A percentile compares a stretch with the other conserved stretches of the same genome.
Evolutionary conservation across 2,113 vertebrate genomes (phyloP).

Genomic region (Dissostichus mawsoni): DNA sequence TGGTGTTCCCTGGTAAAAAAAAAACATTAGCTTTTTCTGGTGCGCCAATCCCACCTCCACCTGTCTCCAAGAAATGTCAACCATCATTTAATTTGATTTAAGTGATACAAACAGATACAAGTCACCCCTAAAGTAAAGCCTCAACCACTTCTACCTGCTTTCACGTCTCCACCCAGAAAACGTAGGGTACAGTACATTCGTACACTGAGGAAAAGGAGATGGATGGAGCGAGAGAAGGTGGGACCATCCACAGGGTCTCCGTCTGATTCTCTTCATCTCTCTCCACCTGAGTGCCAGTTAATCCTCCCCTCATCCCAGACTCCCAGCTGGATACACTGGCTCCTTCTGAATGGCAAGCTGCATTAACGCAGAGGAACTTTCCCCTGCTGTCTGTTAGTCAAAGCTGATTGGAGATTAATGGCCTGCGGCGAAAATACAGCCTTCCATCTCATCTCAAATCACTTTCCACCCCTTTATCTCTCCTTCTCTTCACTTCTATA

Average conservation of each 20-base stretch:
- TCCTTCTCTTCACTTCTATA: slow-evolving; percentile 63
- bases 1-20: too few species aligned
- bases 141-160: slow-evolving; percentile 16
- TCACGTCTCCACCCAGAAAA: slow-evolving; percentile 28
- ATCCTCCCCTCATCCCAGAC: slow-evolving; percentile 77
- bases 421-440: slow-evolving; percentile 66
- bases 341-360: slow-evolving; percentile 73
- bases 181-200: slow-evolving; percentile 8
- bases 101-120: neutral
- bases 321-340: slow-evolving; percentile 75
- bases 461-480: slow-evolving; percentile 53
- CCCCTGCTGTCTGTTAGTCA: slow-evolving; percentile 76
- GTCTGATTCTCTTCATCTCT: slow-evolving; percentile 76
- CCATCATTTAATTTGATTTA: neutral
- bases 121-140: slow-evolving; percentile 23
- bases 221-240: slow-evolving; percentile 57
- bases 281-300: slow-evolving; percentile 82
- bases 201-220: slow-evolving; percentile 28
- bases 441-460: slow-evolving; percentile 75
- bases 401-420: slow-evolving; percentile 83
- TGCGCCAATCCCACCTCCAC: too few species aligned
- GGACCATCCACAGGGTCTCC: slow-evolving; percentile 63
- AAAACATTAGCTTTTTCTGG: too few species aligned
- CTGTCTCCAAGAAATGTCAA: neutral
- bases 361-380: slow-evolving; percentile 76